Evolutionary conservation across 2,888 invertebrate species (phyloP), one percentile per base, ranked within the genome.

Genomic region (Drosophila putrida): DNA sequence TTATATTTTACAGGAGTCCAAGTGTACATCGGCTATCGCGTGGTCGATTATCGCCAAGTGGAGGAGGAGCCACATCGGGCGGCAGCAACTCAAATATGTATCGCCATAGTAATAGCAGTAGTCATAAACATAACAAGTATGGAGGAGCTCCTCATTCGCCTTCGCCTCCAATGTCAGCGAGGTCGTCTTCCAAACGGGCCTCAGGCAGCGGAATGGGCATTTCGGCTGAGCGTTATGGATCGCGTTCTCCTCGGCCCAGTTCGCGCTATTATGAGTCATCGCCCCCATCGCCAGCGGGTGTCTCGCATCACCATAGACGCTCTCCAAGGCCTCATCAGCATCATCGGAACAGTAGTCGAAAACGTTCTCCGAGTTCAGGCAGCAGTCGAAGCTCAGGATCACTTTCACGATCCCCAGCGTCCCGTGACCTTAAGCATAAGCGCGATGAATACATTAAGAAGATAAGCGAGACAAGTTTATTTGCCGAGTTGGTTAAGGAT

Each of bases 401-500:
- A 62, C 91, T 78, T 4, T 92, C 93, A 1, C 91, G 92, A 1
- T 93, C 93, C 6, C 92, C 92, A 20, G 70, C 87, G 8, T 83
- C 91, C 2, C 88, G 90, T 11, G 91, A 91, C 53, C 74, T 91
- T 1, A 91, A 90, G 51, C 85, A 89, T 38, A 93, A 94, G 57
- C 94, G 93, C 74, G 94, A 95, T 61, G 95, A 95, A 90, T 94
- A 95, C 74, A 95, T 95, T 77, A 96, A 96, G 86, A 97, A 97
- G 91, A 97, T 97, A 90, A 96, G 96, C 58, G 97, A 97, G 83
- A 97, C 97, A 8, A 97, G 97, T 90, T 93, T 98, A 10, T 98
- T 98, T 91, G 97, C 97, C 0, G 97, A 97, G 92, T 94, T 98
- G 69, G 96, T 97, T 11, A 97, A 97, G 90, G 96, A 96, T 89